phyloP scores from a whole-genome alignment of 2,888 invertebrate genomes.

The Leptopilina myrica region DNA sequence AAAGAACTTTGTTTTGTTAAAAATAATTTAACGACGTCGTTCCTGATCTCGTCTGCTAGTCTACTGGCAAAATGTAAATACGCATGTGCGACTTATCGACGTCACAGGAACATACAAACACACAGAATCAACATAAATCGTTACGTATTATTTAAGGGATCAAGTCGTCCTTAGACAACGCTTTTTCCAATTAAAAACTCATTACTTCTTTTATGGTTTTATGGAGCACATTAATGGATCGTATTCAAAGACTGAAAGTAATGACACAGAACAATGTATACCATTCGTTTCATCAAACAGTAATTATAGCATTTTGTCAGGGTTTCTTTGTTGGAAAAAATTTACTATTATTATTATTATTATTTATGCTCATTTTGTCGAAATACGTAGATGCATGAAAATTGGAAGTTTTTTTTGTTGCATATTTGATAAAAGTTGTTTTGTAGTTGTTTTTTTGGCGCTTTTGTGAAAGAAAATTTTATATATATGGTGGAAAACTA shows the following conservation, averaged over 20 bases:
- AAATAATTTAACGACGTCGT: constrained; percentile 59
- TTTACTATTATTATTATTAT: no score
- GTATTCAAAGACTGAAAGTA: constrained; percentile 32
- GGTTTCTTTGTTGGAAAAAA: background rate
- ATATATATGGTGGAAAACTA: constrained; percentile 62
- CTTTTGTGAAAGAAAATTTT: background rate
- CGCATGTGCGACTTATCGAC: constrained; percentile 67
- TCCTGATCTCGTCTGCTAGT: constrained; percentile 57
- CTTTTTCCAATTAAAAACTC: constrained; percentile 11
- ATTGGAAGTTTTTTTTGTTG: constrained; percentile 1
- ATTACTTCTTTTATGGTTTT: constrained; percentile 3
- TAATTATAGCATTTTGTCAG: background rate
- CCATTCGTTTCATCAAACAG: background rate
- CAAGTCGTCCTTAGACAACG: background rate
- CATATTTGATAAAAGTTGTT: background rate
- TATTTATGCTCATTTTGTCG: background rate
- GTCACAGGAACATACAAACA: constrained; percentile 50
- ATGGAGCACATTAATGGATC: constrained; percentile 37
- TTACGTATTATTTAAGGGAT: constrained; percentile 44
- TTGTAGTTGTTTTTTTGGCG: background rate
- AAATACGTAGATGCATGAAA: background rate
- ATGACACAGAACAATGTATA: constrained; percentile 13
- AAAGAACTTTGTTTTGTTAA: constrained; percentile 55
- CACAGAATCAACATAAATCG: constrained; percentile 43
- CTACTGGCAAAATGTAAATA: constrained; percentile 49